A percentile compares a stretch with the other conserved stretches of the same genome.
Conservation (phyloP, 2,888 invertebrate genomes). For the Peribatodes rhomboidaria region DNA sequence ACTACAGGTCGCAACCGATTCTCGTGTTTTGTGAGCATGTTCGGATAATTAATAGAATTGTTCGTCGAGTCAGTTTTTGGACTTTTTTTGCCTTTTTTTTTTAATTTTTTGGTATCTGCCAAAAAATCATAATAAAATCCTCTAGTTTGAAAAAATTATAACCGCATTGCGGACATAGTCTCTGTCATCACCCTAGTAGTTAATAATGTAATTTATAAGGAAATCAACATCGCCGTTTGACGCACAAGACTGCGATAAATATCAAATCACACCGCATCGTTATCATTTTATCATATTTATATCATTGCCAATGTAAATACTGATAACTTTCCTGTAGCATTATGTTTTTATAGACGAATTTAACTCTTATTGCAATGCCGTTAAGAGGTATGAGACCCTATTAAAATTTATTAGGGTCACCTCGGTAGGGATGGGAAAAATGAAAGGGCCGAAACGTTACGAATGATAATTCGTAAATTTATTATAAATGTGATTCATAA, state of each 20-base stretch:
- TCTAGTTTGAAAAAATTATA: no score
- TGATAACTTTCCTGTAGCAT: conserved; percentile 57
- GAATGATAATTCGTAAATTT: background rate
- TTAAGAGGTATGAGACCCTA: conserved; percentile 44
- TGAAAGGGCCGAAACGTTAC: background rate
- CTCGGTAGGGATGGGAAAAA: conserved; percentile 27
- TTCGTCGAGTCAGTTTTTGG: no score
- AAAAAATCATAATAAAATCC: no score
- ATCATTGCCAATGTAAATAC: conserved; percentile 74
- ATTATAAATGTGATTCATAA: no score
- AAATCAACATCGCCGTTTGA: conserved; percentile 20
- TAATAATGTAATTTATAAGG: conserved; percentile 20
- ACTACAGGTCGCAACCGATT: no score
- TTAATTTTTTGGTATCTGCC: no score
- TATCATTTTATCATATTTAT: conserved; percentile 74
- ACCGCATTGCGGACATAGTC: no score
- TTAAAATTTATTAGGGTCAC: conserved; percentile 32
- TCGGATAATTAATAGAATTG: no score
- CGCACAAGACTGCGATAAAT: conserved; percentile 26
- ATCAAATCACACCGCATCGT: conserved; percentile 56
- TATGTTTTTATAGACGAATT: conserved; percentile 40
- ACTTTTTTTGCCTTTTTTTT: no score
- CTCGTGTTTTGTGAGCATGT: no score
- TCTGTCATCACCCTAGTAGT: no score
- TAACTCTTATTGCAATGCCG: conserved; percentile 49